Conservation (phyloP, 2,888 invertebrate genomes). For the Neoitamus cyanurus region DNA sequence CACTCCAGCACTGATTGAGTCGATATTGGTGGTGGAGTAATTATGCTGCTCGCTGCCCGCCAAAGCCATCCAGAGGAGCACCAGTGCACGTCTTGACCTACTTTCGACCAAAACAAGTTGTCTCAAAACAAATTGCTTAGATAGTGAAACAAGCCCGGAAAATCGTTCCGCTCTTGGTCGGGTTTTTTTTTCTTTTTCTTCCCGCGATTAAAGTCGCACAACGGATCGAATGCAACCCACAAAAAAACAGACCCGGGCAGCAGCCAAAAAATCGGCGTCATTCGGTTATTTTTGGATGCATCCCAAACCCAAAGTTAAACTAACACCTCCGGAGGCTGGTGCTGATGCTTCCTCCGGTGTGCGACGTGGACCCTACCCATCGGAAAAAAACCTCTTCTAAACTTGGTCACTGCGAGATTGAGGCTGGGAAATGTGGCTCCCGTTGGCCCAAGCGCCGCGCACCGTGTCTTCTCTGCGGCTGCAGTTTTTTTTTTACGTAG, state of each 20-base stretch:
- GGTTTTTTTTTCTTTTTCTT: background rate
- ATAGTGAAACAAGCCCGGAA: slow-evolving; percentile 17
- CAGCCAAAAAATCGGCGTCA: background rate
- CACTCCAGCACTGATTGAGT: background rate
- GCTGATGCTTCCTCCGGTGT: slow-evolving; percentile 15
- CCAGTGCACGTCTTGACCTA: slow-evolving; percentile 23
- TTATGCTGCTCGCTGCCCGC: background rate
- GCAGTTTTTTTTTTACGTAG: background rate
- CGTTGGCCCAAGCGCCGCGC: background rate
- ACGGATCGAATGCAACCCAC: background rate
- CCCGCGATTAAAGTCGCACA: background rate
- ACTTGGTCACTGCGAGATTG: slow-evolving; percentile 11
- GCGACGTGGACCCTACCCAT: background rate
- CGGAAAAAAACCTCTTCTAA: background rate
- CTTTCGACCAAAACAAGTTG: slow-evolving; percentile 26
- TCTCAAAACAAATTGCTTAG: slow-evolving; percentile 11
- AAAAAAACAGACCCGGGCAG: background rate
- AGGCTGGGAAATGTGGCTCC: background rate
- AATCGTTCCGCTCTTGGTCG: background rate
- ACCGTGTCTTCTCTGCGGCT: background rate
- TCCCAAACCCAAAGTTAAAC: background rate
- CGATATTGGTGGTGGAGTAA: background rate
- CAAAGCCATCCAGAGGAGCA: background rate
- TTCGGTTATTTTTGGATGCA: background rate
- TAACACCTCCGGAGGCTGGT: slow-evolving; percentile 4